Evolutionary conservation across 2,797 vertebrate species (phyloP), one percentile per base, ranked within the genome.

Genomic region (Gallirallus australis): DNA sequence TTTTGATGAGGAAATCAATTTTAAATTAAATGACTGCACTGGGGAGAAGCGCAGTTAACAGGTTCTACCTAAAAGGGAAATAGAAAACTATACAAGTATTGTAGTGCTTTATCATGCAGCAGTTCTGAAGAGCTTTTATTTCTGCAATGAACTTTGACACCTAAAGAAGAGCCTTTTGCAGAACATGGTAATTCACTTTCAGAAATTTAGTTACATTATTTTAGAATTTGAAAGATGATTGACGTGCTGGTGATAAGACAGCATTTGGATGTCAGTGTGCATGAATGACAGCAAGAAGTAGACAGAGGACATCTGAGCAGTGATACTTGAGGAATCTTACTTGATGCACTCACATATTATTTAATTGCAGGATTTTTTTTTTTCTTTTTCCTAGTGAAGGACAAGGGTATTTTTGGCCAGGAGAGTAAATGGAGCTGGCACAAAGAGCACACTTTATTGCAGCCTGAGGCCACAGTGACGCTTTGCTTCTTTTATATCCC

Each of bases 1-100:
- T 97, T 89, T 94, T 86, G 18, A 89, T 92, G 86, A 94, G 50
- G 80, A 89, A 97, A 97, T 97, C 27, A 94, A 96, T 85, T 94
- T 94, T 92, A 84, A 89, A 95, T 97, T 95, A 96, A 97, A 96
- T 52, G 60, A 77, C 72, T 82, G 64, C 57, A 30, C 71, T 65
- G 45, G 78, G 80, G 48, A 91, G 75, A 77, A 24, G 11, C 86
- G 21, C 57, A 89, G 68, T 37, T 69, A 89, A 83, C 83, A 59
- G 42, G 4, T 85, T 95, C 69, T 89, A 56, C 76, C 66, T 79
- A 85, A 93, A 95, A 94, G 78, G 65, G 97, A 89, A 86, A 33
- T 86, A 52, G 83, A 92, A 93, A 83, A 82, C 50, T 31, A 21
- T 82, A 57, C 12, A 54, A 76, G 31, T 69, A 81, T 42, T 66